These are phyloP conservation scores for Halcyon badia DNA, from an alignment of 2,797 vertebrate species.

Conservation along the genomic window DNA sequence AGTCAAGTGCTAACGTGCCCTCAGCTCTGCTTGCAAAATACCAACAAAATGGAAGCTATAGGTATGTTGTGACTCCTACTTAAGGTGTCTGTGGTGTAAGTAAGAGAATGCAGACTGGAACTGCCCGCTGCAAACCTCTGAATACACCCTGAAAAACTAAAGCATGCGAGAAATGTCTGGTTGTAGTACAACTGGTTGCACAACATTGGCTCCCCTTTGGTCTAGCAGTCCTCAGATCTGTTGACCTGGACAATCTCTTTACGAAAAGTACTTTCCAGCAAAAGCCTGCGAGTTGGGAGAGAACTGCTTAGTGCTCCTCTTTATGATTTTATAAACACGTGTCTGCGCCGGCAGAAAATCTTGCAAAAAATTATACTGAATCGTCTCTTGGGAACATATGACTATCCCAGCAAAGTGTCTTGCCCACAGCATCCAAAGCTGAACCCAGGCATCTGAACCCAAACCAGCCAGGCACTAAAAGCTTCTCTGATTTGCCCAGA, in stretches of 20 bases:
- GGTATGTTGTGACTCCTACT: not conserved
- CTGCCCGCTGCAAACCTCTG: slow-evolving; percentile 33
- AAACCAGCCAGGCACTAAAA: not conserved
- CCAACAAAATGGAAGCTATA: not conserved
- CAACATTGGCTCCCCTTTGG: slow-evolving; percentile 51
- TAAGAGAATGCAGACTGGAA: slow-evolving; percentile 24
- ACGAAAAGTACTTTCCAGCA: not conserved
- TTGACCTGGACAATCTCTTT: slow-evolving; percentile 40
- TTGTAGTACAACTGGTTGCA: slow-evolving; percentile 63
- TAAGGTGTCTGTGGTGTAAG: not conserved
- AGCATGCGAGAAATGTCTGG: slow-evolving; percentile 59
- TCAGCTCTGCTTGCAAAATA: not conserved
- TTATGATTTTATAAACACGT: not conserved
- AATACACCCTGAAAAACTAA: slow-evolving; percentile 64
- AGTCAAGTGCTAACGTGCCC: not conserved
- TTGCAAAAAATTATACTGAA: not conserved
- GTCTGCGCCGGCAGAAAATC: not conserved
- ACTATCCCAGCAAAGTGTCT: not conserved
- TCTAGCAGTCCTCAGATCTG: slow-evolving; percentile 3
- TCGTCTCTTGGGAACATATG: fast-evolving
- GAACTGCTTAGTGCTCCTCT: not conserved
- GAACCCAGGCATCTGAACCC: not conserved
- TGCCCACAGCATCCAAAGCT: not conserved
- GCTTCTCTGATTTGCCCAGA: not conserved
- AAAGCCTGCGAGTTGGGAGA: not conserved